Percentiles rank a stretch among this genome's conserved stretches.
phyloP scores from a whole-genome alignment of 2,113 vertebrate genomes.

The Mugil cephalus region DNA sequence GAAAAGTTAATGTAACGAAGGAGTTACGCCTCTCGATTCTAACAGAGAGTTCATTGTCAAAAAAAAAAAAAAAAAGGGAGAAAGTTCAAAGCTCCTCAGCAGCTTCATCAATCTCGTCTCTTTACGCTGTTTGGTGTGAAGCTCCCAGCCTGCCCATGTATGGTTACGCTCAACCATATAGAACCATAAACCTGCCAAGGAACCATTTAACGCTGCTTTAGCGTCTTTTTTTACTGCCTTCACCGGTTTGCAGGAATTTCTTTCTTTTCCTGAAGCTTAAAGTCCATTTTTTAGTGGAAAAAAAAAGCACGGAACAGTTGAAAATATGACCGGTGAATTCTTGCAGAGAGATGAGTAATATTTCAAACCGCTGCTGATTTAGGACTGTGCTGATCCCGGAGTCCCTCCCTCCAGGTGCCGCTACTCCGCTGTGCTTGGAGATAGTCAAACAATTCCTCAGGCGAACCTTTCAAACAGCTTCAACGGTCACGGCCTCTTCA shows the following conservation, averaged over 20 bases:
- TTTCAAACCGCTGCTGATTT: constrained; percentile 41
- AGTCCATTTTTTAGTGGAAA: constrained; percentile 4
- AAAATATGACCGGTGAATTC: constrained; percentile 7
- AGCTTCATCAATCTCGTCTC: constrained; percentile 5
- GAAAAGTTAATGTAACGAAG: constrained; percentile 46
- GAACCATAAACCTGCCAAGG: constrained; percentile 60
- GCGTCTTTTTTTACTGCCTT: constrained; percentile 37
- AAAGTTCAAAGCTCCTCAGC: constrained; percentile 21
- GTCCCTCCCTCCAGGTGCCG: constrained; percentile 27
- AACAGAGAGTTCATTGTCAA: constrained; percentile 30
- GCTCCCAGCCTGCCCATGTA: constrained; percentile 63
- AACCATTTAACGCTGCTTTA: constrained; percentile 24
- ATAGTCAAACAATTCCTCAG: constrained; percentile 41
- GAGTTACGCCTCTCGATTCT: constrained; percentile 41
- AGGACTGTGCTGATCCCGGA: background rate
- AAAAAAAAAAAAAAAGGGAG: no score
- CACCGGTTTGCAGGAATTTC: constrained; percentile 8
- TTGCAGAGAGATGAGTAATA: constrained; percentile 25
- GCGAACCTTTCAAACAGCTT: constrained; percentile 55
- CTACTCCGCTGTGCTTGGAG: constrained; percentile 15
- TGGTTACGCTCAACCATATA: constrained; percentile 48
- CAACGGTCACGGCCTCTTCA: constrained; percentile 8
- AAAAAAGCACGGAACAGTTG: constrained; percentile 2
- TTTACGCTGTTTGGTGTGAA: constrained; percentile 24
- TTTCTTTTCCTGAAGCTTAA: constrained; percentile 6